Evolutionary conservation across 2,888 invertebrate species (phyloP), one percentile per base, ranked within the genome.

Genomic region (Mechanitis mazaeus): DNA sequence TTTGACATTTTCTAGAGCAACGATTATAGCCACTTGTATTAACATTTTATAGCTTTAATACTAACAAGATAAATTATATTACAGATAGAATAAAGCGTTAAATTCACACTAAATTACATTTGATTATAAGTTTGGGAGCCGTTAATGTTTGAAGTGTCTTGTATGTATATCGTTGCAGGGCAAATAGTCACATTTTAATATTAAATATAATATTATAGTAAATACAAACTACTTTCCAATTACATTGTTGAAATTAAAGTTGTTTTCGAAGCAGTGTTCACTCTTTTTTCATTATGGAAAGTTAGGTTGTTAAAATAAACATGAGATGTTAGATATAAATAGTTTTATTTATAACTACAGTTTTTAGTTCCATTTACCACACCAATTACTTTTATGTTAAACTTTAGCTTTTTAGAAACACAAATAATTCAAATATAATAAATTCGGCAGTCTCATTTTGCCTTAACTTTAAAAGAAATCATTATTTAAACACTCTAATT

Each of bases 11-110:
- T 56, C 45, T 45, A 57, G 63, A 57, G 45, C 38, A 45, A 54
- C 55, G 63, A 63, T 58, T 60, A 58, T 57, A 57, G 55, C 55
- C 57, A 63, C 56, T 54, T 58, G 59, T 33, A 55, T 55, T 63
- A 55, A 56, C 63, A 55, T 55, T 63, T 33, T 57, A 62, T 60
- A 47, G 56, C 59, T 56, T 54, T 45, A 46, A 56, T 54, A 54
- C 59, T 54, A 28, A 50, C 20, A 47, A 11, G 33, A 47, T 47
- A 31, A 31, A 50, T 50, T 50, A 50, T 31, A 50, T 50, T 50
- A 31, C 7, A 31, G 31, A 31, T 50, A 31, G 3, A 7, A 50
- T 31, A 50, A 50, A 31, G 50, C 50, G 50, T 31, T 31, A 50
- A 31, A 3, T 50, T 50, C 50, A 50, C 50, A 50, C 50, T 50